A percentile compares a stretch with the other conserved stretches of the same genome.
Evolutionary conservation across 2,797 vertebrate genomes (phyloP).

Genomic region (Smutsia gigantea): DNA sequence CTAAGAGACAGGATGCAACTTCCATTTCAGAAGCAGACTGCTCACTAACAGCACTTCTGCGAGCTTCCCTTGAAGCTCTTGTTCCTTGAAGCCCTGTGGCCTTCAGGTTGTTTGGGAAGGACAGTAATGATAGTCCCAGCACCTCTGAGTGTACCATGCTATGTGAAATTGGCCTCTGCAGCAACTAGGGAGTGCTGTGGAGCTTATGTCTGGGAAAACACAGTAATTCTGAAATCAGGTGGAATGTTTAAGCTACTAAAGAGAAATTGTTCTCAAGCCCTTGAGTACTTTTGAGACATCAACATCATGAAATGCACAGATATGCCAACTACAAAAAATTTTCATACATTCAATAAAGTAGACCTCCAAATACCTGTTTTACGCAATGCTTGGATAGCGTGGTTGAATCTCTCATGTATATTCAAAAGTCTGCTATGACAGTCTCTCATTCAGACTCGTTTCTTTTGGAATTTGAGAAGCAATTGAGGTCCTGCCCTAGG

Average conservation of each 20-base stretch:
- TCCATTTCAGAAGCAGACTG: neutral
- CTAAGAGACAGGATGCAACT: accelerated
- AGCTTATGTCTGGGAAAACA: neutral
- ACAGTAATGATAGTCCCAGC: accelerated
- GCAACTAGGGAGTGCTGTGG: accelerated
- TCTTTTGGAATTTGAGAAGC: neutral
- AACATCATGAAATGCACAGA: neutral
- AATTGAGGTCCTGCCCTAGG: neutral
- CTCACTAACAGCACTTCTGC: accelerated
- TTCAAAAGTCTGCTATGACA: neutral
- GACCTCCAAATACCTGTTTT: neutral
- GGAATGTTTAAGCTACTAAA: too few species aligned
- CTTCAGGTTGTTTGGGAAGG: neutral
- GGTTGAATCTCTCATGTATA: neutral
- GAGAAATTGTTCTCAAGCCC: neutral
- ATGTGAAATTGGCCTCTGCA: accelerated
- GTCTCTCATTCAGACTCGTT: neutral
- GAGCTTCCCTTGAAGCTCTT: neutral
- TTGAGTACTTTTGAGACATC: neutral
- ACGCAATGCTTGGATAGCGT: neutral
- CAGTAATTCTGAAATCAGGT: neutral
- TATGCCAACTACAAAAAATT: neutral
- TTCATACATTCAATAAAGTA: neutral
- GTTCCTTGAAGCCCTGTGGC: neutral
- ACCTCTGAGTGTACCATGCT: accelerated